Evolutionary conservation across 53 echinoderm and acorn worm genomes (phyloP).

Genomic region (Henricia sp.): DNA sequence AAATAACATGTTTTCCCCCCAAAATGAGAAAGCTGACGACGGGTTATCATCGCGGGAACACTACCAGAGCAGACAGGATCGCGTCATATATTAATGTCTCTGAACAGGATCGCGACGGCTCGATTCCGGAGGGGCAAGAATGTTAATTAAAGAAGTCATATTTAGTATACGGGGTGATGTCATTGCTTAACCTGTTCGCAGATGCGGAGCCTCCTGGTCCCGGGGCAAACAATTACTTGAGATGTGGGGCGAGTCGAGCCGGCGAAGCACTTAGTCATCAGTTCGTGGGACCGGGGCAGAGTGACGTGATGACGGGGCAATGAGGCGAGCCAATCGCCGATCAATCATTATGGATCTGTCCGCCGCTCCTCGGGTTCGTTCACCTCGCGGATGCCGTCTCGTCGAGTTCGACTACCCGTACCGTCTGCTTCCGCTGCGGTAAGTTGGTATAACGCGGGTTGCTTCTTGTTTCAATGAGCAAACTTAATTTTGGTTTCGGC

Average conservation of each 20-base stretch:
- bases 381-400: not conserved
- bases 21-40: not conserved
- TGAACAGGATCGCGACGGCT: not conserved
- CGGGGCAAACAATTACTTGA: slow-evolving; percentile 31
- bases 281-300: slow-evolving; percentile 1
- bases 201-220: slow-evolving; percentile 1
- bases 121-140: slow-evolving; percentile 4
- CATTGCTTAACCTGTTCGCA: slow-evolving; percentile 2
- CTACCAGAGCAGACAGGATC: no score
- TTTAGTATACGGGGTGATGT: not conserved
- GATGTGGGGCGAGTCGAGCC: not conserved
- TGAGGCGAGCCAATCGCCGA: slow-evolving; percentile 34
- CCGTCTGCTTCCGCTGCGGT: slow-evolving; percentile 26
- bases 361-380: slow-evolving; percentile 46
- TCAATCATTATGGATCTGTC: slow-evolving; percentile 49
- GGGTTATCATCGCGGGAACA: slow-evolving; percentile 5
- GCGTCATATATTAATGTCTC: no score
- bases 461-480: not conserved
- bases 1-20: not conserved
- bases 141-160: slow-evolving; percentile 47
- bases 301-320: slow-evolving; percentile 23
- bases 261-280: not conserved
- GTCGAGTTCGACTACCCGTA: slow-evolving; percentile 19
- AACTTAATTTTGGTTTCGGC: not conserved
- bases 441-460: not conserved